A percentile compares a stretch with the other conserved stretches of the same genome.
Evolutionary conservation across 2,113 vertebrate species (phyloP).

Genomic region (Tamias sibiricus): DNA sequence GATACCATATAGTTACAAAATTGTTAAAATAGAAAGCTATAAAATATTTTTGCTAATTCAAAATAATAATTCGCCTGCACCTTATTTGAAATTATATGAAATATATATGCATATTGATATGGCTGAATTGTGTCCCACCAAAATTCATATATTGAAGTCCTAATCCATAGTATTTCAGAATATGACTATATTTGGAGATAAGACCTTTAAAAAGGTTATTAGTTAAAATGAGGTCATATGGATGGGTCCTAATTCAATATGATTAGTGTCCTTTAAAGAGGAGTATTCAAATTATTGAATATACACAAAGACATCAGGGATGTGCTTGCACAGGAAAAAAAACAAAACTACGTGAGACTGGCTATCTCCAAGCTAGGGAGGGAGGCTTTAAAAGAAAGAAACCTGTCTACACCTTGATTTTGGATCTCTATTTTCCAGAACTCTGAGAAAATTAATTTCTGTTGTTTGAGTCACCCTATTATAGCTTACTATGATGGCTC

Average conservation of each 20-base stretch:
- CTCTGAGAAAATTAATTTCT: background rate
- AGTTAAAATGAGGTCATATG: background rate
- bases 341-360: no score
- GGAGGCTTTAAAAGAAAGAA: background rate
- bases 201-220: background rate
- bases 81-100: background rate
- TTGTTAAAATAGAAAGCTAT: slow-evolving; percentile 24
- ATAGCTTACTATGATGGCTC: background rate
- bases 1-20: background rate
- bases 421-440: background rate
- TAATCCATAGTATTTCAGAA: background rate
- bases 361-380: background rate
- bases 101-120: background rate
- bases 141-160: background rate
- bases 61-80: slow-evolving; percentile 13
- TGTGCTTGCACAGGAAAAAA: background rate
- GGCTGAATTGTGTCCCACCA: background rate
- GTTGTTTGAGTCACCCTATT: background rate
- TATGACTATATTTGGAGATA: background rate
- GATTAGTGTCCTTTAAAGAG: background rate
- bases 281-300: background rate
- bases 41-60: slow-evolving; percentile 19
- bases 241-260: background rate
- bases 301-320: background rate
- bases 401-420: background rate